Evolutionary conservation across 1,140 invertebrate species (phyloP), one percentile per base, ranked within the genome.

Genomic region (Liolophura sinensis): DNA sequence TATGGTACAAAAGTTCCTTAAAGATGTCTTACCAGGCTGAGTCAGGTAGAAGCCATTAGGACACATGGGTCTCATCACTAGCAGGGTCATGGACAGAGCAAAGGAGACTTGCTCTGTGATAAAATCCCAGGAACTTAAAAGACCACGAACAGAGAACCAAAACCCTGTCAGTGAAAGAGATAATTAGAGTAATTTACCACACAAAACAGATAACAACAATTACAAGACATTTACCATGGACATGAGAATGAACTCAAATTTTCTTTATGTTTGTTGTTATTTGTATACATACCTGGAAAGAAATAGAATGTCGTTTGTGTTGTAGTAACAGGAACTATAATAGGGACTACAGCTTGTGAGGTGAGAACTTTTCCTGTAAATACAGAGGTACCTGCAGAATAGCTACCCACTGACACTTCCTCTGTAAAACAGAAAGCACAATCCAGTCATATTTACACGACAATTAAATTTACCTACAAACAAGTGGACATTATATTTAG

Each of bases 241-340:
- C 11, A 55, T 4, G 55, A 16, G 46, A 20, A 63, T 27, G 48
- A 27, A 54, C 15, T 31, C 25, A 31, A 55, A 55, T 15, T 54
- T 1, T 20, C 16, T 1, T 18, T 7, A 47, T 15, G 14, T 7
- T 49, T 22, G 47, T 4, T 12, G 14, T 9, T 12, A 22, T 48
- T 40, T 46, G n/a, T 56, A 48, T 54, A 50, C 48, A 55, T 60
- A 60, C 65, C 59, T 61, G 59, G 60, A 51, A 46, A 67, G n/a
- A 49, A 49, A 52, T 6, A 46, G 24, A 47, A 20, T 47, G 40
- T 60, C 27, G 7, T 40, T 20, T n/a, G 51, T 20, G 24, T n/a
- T 24, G 24, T 54, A 12, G 51, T 54, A 24, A 54, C 51, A 20
- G 18, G 51, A n/a, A 7, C 24, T 5, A 12, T 5, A 20, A 24